A percentile compares a stretch with the other conserved stretches of the same genome.
These are phyloP conservation scores for Cerceris rybyensis DNA, from an alignment of 2,888 invertebrate species.

Conservation along the genomic window DNA sequence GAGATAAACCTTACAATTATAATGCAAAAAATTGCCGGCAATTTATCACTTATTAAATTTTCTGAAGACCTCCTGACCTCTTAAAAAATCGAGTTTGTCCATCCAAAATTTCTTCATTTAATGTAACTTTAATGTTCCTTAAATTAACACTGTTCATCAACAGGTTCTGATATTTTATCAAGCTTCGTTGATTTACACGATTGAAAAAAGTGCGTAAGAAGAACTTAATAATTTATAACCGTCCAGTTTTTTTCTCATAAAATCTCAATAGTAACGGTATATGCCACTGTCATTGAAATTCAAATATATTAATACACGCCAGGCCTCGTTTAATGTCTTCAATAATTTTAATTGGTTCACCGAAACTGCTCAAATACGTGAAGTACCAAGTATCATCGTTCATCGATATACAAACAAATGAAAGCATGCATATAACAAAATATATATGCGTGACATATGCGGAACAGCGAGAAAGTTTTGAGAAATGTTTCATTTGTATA, in stretches of 20 bases:
- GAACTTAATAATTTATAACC: too few species aligned
- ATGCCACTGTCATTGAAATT: constrained; percentile 3
- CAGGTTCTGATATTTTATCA: too few species aligned
- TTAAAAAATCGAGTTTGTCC: background rate
- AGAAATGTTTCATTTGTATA: too few species aligned
- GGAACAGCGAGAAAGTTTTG: too few species aligned
- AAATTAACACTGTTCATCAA: too few species aligned
- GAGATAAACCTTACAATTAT: constrained; percentile 79
- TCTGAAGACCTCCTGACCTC: background rate
- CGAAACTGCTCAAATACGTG: constrained; percentile 32
- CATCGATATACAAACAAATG: constrained; percentile 36
- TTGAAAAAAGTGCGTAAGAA: too few species aligned
- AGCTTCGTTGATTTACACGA: too few species aligned
- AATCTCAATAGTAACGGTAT: background rate
- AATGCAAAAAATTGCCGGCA: constrained; percentile 78
- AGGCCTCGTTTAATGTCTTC: constrained; percentile 13
- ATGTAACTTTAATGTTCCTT: too few species aligned
- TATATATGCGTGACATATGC: background rate
- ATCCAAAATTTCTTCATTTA: background rate
- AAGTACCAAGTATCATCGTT: constrained; percentile 13
- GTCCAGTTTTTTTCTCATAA: background rate
- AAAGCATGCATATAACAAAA: constrained; percentile 6
- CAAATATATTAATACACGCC: background rate
- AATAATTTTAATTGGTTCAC: constrained; percentile 26
- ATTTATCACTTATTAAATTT: constrained; percentile 60